Percentiles rank a stretch among this genome's conserved stretches.
phyloP scores from a whole-genome alignment of 2,888 invertebrate genomes.

The Acanthosepion lycidas region DNA sequence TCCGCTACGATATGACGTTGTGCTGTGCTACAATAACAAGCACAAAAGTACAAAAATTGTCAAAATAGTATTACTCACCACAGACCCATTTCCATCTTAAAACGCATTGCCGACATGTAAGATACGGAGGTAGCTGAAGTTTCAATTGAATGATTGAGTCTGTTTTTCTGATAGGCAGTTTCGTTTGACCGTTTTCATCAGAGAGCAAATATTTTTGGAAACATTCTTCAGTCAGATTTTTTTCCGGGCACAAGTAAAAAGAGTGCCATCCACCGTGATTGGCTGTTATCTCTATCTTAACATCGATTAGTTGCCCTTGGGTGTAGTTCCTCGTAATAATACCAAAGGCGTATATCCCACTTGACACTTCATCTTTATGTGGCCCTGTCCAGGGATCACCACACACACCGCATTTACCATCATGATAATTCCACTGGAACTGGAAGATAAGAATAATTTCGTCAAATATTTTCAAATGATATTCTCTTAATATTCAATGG shows the following conservation, averaged over 20 bases:
- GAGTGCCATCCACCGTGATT: background rate
- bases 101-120: background rate
- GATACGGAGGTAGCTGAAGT: background rate
- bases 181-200: background rate
- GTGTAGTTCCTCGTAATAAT: background rate
- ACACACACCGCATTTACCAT: background rate
- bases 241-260: background rate
- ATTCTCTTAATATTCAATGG: background rate
- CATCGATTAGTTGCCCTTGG: background rate
- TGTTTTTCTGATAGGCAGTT: background rate
- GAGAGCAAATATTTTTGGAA: background rate
- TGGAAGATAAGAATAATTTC: background rate
- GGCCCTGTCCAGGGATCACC: background rate
- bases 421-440: background rate
- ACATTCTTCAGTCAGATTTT: background rate
- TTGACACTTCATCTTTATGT: background rate
- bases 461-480: background rate
- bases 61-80: background rate
- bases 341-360: background rate
- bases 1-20: too few relatives aligned
- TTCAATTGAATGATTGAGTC: background rate
- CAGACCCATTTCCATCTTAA: background rate
- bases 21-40: too few relatives aligned
- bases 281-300: background rate
- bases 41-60: too few relatives aligned